Base-by-base conservation (phyloP, 2,888 invertebrate genomes). In the Brassicogethes aeneus region DNA sequence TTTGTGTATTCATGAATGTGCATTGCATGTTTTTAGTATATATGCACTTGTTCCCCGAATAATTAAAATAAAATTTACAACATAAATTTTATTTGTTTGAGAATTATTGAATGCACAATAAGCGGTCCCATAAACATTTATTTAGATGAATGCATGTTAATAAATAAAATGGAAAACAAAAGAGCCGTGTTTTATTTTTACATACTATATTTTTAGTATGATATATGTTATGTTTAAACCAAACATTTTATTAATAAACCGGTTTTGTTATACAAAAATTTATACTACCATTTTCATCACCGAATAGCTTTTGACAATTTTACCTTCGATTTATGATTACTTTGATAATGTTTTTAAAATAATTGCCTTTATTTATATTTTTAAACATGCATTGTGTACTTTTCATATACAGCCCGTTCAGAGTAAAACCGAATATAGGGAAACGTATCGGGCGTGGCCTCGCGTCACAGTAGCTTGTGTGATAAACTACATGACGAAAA, bases 1-100 rank as follows among this genome's bases (percentile, higher is more conserved):
- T 51, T 43, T 44, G 45, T 45, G 46, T 50, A 55, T 54, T 54
- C 52, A 54, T 54, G 52, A 47, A 52, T 54, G 50, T 48, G 50
- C 51, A 47, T 50, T 50, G 51, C 52, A 47, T 53, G 54, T 52
- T 51, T 54, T 49, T 47, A 45, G 48, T 44, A 53, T 50, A 48
- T 47, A 49, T 41, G 48, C 50, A 48, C 50, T 50, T 51, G 51
- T 51, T 40, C 37, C 45, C 41, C 42, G 50, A 52, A 52, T 52
- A 51, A 53, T 53, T 53, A 49, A 51, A 55, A 53, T 47, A 47
- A 50, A 53, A 55, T 52, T 52, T 47, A 43, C 45, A 42, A 47
- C 48, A 45, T 43, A 48, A 46, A 47, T 46, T 50, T 42, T 40
- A 40, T 49, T 41, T 8, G 44, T 46, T 41, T 37, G 41, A 30